Evolutionary conservation across 2,888 invertebrate species (phyloP).

Genomic region (Myathropa florea): DNA sequence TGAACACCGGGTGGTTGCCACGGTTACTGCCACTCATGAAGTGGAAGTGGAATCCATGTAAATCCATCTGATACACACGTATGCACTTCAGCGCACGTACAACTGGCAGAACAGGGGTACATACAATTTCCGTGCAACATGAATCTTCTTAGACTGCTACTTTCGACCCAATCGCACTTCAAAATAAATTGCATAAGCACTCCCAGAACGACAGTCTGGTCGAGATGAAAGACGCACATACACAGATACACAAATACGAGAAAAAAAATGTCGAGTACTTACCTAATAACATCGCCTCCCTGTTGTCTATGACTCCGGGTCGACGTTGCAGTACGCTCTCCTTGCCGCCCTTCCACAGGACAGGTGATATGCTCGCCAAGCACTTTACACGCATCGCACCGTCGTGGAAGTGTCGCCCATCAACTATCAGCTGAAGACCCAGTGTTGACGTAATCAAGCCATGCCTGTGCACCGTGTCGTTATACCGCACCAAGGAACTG

Average conservation of each 20-base stretch:
- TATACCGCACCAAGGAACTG: conserved; percentile 82
- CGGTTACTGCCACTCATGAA: too few species aligned
- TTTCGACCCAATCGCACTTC: background rate
- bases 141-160: background rate
- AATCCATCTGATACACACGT: too few species aligned
- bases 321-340: conserved; percentile 83
- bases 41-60: too few species aligned
- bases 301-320: conserved; percentile 83
- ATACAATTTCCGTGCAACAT: too few species aligned
- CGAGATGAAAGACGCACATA: background rate
- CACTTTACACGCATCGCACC: conserved; percentile 85
- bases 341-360: conserved; percentile 83
- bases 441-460: conserved; percentile 83
- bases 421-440: conserved; percentile 83
- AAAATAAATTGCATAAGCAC: background rate
- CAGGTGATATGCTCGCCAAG: conserved; percentile 83
- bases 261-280: conserved; percentile 74
- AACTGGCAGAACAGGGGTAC: too few species aligned
- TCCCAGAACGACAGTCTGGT: too few species aligned
- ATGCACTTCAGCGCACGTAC: too few species aligned
- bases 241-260: background rate
- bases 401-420: conserved; percentile 83
- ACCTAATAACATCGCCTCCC: conserved; percentile 85
- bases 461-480: conserved; percentile 82
- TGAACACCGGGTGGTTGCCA: too few species aligned